Evolutionary conservation across 2,888 invertebrate genomes (phyloP), one percentile per base, ranked within the genome.

Genomic region (Zygaena filipendulae): DNA sequence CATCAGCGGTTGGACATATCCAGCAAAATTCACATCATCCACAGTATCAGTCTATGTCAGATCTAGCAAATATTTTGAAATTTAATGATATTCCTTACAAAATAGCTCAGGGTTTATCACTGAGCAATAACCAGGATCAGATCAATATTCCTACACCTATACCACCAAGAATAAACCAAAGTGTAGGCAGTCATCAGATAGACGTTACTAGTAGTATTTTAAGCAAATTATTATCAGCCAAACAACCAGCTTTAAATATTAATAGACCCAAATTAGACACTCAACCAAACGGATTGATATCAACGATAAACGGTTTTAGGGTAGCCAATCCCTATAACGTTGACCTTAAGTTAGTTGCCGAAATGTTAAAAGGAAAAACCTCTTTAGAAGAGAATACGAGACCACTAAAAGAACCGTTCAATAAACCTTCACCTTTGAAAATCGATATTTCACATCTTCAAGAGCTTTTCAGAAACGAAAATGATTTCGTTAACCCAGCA

Each of bases 281-380:
- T 12, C 64, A 68, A 45, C 36, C 44, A 9, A 43, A 42, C n/a
- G 50, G 50, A 21, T 38, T 57, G 25, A 13, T 80, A 23, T 64
- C 80, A 3, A 77, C 66, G 1, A 71, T 82, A 11, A 77, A 82
- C 44, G 81, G 80, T 3, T 68, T 75, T 33, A 70, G 71, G 58
- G 70, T 82, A n/a, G 69, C 69, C 2, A 81, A 82, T 39, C 82
- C 82, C 8, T 82, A 68, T 33, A 82, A 81, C 41, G 58, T 82
- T 6, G 81, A 82, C 43, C 45, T 81, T 3, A 77, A 74, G 49
- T 43, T 80, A 21, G 71, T 80, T 2, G 67, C 75, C 13, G 80
- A 81, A 29, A 68, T 80, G 59, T 51, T 81, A 26, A 79, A 68
- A 54, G 74, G 75, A 11, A 80, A 74, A 47, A 39, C 63, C 13